These are phyloP conservation scores for Arrhamphus sclerolepis DNA, from an alignment of 2,797 vertebrate species.

Conservation along the genomic window DNA sequence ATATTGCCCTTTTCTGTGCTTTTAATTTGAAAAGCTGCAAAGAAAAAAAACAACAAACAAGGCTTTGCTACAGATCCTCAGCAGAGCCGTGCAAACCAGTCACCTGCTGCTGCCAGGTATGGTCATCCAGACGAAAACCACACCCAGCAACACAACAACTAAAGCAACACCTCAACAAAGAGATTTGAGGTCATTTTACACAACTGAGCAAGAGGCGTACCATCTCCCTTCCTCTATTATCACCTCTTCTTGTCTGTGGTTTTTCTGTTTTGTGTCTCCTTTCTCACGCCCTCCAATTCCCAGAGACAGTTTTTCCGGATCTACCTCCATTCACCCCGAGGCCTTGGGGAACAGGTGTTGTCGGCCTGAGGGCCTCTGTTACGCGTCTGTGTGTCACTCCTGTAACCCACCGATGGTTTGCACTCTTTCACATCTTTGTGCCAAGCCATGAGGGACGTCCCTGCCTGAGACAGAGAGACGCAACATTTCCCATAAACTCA, in stretches of 20 bases:
- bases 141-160: slow-evolving; percentile 8
- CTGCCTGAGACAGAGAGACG: slow-evolving; percentile 2
- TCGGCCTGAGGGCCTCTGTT: slow-evolving; percentile 14
- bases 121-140: too few species aligned
- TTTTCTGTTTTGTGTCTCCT: slow-evolving; percentile 18
- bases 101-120: too few species aligned
- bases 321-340: slow-evolving; percentile 20
- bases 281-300: slow-evolving; percentile 39
- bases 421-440: slow-evolving; percentile 10
- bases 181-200: slow-evolving; percentile 26
- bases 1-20: too few species aligned
- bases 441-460: slow-evolving; percentile 23
- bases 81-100: too few species aligned
- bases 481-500: slow-evolving; percentile 5
- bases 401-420: neutral
- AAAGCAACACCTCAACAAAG: slow-evolving; percentile 7
- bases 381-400: slow-evolving; percentile 3
- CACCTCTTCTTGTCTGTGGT: slow-evolving; percentile 20
- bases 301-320: neutral
- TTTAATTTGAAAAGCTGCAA: too few species aligned
- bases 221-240: slow-evolving; percentile 22
- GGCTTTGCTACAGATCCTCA: too few species aligned
- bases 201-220: slow-evolving; percentile 15
- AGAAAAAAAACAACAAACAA: too few species aligned
- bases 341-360: slow-evolving; percentile 51